Evolutionary conservation across 2,888 invertebrate genomes (phyloP).

Genomic region (Gasteruption jaculator): DNA sequence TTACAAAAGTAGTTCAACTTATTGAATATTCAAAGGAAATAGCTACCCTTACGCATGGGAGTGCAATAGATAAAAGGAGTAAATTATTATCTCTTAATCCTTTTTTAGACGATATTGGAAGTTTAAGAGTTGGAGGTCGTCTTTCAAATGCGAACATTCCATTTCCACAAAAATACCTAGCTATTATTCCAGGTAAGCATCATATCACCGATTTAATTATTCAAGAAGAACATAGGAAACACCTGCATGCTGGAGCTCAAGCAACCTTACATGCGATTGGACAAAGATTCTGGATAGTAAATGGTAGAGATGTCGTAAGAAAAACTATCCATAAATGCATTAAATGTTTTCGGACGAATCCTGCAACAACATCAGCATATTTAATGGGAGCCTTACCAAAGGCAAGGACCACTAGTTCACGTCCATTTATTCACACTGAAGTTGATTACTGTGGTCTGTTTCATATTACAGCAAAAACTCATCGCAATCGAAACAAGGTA

Average conservation of each 20-base stretch:
- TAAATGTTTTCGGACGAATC: constrained; percentile 7
- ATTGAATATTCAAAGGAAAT: too few species aligned
- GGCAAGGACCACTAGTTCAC: neutral
- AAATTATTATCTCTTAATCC: too few species aligned
- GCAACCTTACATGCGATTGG: constrained; percentile 2
- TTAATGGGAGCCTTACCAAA: constrained; percentile 12
- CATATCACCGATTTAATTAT: constrained; percentile 12
- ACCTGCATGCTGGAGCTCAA: constrained; percentile 16
- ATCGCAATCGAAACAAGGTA: neutral
- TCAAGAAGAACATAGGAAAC: constrained; percentile 6
- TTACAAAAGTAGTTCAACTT: too few species aligned
- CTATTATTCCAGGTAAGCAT: constrained; percentile 15
- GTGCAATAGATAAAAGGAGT: too few species aligned
- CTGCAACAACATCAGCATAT: neutral
- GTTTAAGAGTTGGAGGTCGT: constrained; percentile 21
- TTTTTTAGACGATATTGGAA: too few species aligned
- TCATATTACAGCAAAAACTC: neutral
- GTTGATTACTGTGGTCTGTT: constrained; percentile 1
- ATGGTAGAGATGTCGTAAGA: constrained; percentile 4
- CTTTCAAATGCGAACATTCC: constrained; percentile 14
- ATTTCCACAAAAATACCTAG: constrained; percentile 16
- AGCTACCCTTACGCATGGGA: too few species aligned
- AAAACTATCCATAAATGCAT: constrained; percentile 11
- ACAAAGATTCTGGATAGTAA: constrained; percentile 10
- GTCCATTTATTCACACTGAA: neutral